A percentile compares a stretch with the other conserved stretches of the same genome.
phyloP scores from a whole-genome alignment of 1,140 invertebrate genomes.

The Drosophila equinoxialis region DNA sequence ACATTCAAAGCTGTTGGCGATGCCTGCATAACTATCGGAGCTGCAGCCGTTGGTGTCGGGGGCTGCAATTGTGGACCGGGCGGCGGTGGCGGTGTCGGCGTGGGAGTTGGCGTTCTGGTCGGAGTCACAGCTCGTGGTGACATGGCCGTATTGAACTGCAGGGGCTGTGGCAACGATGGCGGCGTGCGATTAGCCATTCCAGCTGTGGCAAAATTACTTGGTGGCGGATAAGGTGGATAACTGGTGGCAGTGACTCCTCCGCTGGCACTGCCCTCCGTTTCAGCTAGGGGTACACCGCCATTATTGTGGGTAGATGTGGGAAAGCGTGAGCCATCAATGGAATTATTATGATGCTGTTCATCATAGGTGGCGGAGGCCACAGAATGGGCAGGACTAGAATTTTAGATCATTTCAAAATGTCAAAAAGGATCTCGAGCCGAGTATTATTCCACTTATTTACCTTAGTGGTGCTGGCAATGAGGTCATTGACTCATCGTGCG shows the following conservation, averaged over 20 bases:
- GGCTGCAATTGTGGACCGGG: slow-evolving; percentile 37
- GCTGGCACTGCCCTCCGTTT: slow-evolving; percentile 21
- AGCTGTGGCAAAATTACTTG: slow-evolving; percentile 40
- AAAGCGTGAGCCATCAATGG: slow-evolving; percentile 71
- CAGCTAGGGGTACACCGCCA: slow-evolving; percentile 24
- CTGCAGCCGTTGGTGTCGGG: slow-evolving; percentile 40
- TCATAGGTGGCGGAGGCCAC: slow-evolving; percentile 77
- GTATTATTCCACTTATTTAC: slow-evolving; percentile 47
- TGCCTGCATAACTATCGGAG: slow-evolving; percentile 76
- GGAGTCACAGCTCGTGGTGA: slow-evolving; percentile 75
- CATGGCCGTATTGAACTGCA: slow-evolving; percentile 58
- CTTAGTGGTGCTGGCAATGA: slow-evolving; percentile 79
- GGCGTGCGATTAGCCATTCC: slow-evolving; percentile 32
- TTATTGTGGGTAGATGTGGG: slow-evolving; percentile 54
- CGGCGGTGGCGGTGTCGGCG: slow-evolving; percentile 51
- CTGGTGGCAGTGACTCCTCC: slow-evolving; percentile 25
- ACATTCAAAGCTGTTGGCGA: slow-evolving; percentile 83
- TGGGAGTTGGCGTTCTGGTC: slow-evolving; percentile 58
- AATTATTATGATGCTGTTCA: slow-evolving; percentile 77
- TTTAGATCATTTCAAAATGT: neutral
- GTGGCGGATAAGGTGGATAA: slow-evolving; percentile 41
- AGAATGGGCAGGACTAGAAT: slow-evolving; percentile 76
- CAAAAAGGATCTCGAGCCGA: slow-evolving; percentile 17
- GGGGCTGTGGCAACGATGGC: slow-evolving; percentile 26
- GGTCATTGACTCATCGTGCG: slow-evolving; percentile 83